Conservation (phyloP, 2,113 vertebrate species). For the Tautogolabrus adspersus region DNA sequence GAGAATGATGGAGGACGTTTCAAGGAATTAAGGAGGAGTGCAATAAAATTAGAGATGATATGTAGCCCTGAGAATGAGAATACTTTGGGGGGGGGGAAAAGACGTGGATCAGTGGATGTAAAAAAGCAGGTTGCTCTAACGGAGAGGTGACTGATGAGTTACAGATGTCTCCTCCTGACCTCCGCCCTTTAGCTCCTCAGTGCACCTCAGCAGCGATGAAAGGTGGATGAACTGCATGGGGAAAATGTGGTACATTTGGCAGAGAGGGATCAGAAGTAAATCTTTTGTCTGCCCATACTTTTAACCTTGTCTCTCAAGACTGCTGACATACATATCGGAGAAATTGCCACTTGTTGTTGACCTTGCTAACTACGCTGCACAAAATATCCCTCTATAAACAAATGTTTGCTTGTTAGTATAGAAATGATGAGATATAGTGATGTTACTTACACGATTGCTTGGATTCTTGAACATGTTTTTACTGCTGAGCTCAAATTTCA, state of each 20-base stretch:
- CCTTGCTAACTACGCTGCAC: too few relatives aligned
- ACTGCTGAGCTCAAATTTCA: too few relatives aligned
- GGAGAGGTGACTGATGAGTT: slow-evolving; percentile 52
- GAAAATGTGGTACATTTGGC: slow-evolving; percentile 29
- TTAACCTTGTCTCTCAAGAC: not conserved
- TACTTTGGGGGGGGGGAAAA: not conserved
- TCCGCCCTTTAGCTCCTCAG: slow-evolving; percentile 2
- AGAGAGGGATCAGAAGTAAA: not conserved
- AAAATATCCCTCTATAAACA: too few relatives aligned
- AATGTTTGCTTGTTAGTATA: too few relatives aligned
- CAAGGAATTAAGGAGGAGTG: not conserved
- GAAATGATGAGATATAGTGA: too few relatives aligned
- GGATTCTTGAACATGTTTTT: too few relatives aligned
- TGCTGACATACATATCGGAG: too few relatives aligned
- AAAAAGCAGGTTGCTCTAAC: slow-evolving; percentile 27
- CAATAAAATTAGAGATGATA: slow-evolving; percentile 22
- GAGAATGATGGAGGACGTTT: not conserved
- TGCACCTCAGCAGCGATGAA: slow-evolving; percentile 11
- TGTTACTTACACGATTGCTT: too few relatives aligned
- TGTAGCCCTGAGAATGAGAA: slow-evolving; percentile 15
- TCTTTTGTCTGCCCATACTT: not conserved
- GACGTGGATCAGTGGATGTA: slow-evolving; percentile 34
- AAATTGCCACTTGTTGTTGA: too few relatives aligned
- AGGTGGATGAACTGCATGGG: slow-evolving; percentile 12
- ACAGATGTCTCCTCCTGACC: slow-evolving; percentile 59